Conservation (phyloP, 2,888 invertebrate genomes). For the Oscheius onirici region DNA sequence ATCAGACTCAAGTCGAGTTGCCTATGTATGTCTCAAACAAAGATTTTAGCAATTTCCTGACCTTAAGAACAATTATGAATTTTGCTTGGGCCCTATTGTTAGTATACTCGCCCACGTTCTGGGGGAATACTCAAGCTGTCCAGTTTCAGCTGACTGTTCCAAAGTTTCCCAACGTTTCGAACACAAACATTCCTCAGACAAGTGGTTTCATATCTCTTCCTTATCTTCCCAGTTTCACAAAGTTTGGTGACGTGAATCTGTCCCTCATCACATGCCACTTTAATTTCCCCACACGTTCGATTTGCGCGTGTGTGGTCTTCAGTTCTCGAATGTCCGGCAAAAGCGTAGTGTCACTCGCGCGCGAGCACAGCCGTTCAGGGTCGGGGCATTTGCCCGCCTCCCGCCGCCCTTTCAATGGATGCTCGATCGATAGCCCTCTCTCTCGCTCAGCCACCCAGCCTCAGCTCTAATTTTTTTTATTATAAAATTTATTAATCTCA, state of each 20-base stretch:
- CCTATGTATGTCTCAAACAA: too few relatives aligned
- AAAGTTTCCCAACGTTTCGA: too few relatives aligned
- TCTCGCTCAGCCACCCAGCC: conserved; percentile 8
- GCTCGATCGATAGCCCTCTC: conserved; percentile 27
- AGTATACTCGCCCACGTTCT: too few relatives aligned
- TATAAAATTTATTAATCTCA: neutral
- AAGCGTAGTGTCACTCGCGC: neutral
- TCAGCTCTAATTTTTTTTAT: neutral
- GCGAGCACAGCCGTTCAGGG: conserved; percentile 15
- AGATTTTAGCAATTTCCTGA: too few relatives aligned
- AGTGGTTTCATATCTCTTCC: too few relatives aligned
- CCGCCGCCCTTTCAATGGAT: conserved; percentile 27
- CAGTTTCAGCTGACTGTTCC: too few relatives aligned
- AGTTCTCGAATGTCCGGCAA: neutral
- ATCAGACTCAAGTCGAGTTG: too few relatives aligned
- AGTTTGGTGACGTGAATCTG: neutral
- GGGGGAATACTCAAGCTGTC: too few relatives aligned
- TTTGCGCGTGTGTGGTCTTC: neutral
- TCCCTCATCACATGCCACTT: neutral
- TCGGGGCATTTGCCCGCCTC: conserved; percentile 3
- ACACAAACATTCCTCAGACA: too few relatives aligned
- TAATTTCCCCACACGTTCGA: neutral
- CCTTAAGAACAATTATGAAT: too few relatives aligned
- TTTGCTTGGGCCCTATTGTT: too few relatives aligned
- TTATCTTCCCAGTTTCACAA: too few relatives aligned